Evolutionary conservation across 2,113 vertebrate species (phyloP).

Genomic region (Nothocercus julius): DNA sequence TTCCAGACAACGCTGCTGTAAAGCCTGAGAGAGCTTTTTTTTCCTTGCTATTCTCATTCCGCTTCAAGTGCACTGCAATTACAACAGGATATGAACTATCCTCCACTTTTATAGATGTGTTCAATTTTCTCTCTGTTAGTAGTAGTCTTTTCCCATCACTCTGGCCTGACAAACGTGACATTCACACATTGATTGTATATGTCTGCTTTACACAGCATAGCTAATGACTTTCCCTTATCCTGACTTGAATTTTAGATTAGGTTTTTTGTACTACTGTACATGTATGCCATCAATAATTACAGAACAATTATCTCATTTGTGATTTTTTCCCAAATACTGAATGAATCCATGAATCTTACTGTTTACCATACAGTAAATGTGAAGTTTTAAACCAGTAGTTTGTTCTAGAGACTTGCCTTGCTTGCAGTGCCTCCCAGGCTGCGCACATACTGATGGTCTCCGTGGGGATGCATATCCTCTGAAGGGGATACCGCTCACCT

Average conservation of each 20-base stretch:
- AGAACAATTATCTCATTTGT: slow-evolving; percentile 51
- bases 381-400: neutral
- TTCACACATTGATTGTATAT: slow-evolving; percentile 67
- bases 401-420: neutral
- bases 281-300: slow-evolving; percentile 40
- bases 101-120: slow-evolving; percentile 60
- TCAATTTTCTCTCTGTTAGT: slow-evolving; percentile 64
- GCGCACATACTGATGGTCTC: neutral
- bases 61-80: slow-evolving; percentile 40
- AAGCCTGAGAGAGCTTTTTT: neutral
- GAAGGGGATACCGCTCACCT: neutral
- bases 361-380: neutral
- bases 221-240: slow-evolving; percentile 58
- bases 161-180: slow-evolving; percentile 66
- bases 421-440: neutral
- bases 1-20: neutral
- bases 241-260: slow-evolving; percentile 64
- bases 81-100: slow-evolving; percentile 65
- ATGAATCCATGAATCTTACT: neutral
- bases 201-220: slow-evolving; percentile 62
- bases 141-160: slow-evolving; percentile 68
- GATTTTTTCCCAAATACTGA: neutral
- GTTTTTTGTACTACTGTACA: slow-evolving; percentile 18
- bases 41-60: neutral
- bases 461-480: neutral